phyloP scores from a whole-genome alignment of 2,888 invertebrate genomes.

The Caenorhabditis sp. region DNA sequence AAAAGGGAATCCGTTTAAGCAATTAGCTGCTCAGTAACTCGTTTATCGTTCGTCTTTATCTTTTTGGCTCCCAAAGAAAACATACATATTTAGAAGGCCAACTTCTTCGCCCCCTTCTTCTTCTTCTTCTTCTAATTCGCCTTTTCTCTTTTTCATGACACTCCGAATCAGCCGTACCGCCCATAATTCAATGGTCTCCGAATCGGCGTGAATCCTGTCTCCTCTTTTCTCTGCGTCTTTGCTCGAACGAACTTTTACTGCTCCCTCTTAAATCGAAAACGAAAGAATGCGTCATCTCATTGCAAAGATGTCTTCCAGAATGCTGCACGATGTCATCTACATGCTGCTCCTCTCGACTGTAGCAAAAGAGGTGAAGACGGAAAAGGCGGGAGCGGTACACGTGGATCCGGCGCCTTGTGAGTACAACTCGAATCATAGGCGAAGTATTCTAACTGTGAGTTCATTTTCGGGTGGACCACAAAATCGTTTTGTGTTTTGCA shows the following conservation, averaged over 20 bases:
- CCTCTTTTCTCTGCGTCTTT: conserved; percentile 4
- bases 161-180: conserved; percentile 17
- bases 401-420: conserved; percentile 40
- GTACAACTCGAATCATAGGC: conserved; percentile 71
- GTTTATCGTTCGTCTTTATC: conserved; percentile 25
- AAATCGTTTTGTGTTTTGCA: conserved; percentile 13
- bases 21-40: conserved; percentile 13
- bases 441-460: conserved; percentile 69
- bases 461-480: neutral
- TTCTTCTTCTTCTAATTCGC: neutral
- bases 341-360: conserved; percentile 54
- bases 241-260: conserved; percentile 23
- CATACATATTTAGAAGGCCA: conserved; percentile 13
- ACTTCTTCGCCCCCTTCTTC: conserved; percentile 19
- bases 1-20: conserved; percentile 27
- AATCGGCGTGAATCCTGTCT: conserved; percentile 46
- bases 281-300: neutral
- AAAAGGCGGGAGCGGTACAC: neutral
- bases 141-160: neutral
- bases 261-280: no score
- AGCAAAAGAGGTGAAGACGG: conserved; percentile 38
- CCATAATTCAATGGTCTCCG: conserved; percentile 52
- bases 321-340: conserved; percentile 59
- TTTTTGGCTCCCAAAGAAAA: neutral
- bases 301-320: conserved; percentile 29